Evolutionary conservation across 1,140 invertebrate genomes (phyloP), one percentile per base, ranked within the genome.

Genomic region (Drosophila funebris): DNA sequence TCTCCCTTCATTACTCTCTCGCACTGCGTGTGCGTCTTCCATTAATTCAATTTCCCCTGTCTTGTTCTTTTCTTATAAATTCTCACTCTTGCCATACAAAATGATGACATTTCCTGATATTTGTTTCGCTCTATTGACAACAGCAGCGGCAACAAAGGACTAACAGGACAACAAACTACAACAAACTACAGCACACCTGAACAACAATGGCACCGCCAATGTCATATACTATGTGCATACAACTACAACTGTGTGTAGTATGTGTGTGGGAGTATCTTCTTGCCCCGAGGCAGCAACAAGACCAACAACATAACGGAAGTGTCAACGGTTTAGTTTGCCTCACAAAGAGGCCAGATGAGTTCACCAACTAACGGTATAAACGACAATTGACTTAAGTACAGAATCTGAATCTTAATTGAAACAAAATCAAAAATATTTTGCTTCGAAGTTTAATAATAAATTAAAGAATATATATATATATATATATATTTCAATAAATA

Each of bases 71-170:
- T 39, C 48, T n/a, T n/a, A n/a, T n/a, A n/a, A 48, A 57, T 60
- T 13, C 57, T 43, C 24, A 24, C 20, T 41, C 33, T 27, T 58
- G 33, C 18, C 62, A 64, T 82, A 82, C 83, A 56, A 82, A 87
- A 87, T 88, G 79, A 87, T 88, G 83, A 87, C 83, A 88, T 87
- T 83, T 87, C 83, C 83, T 88, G 82, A 87, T 87, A 73, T 87
- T 87, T 87, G 82, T 85, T 82, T 75, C 48, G 74, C 74, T 72
- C 46, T 44, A 67, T 53, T 58, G 56, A 73, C 44, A 68, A 67
- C 63, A 46, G 62, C 61, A 43, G 14, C 62, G 43, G 14, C 60
- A 58, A 82, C 78, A 83, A 83, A 73, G 33, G 72, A 46, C 63
- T 29, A 29, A 18, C 37, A 31, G 41, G 8, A 67, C 33, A 52